These are phyloP conservation scores for Drosophila falleni DNA, from an alignment of 2,888 invertebrate species.

Conservation along the genomic window DNA sequence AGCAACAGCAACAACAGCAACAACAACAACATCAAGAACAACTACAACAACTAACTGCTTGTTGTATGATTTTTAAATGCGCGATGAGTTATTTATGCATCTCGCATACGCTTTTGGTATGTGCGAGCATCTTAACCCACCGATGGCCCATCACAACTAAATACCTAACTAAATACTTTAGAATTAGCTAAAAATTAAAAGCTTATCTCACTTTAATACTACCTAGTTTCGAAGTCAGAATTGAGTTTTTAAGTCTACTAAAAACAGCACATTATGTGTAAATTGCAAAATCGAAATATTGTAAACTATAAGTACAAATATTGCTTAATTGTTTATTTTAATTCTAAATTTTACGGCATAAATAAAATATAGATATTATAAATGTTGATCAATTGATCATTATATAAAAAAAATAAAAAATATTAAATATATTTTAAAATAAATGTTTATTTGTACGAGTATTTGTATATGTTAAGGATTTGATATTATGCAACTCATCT, in stretches of 20 bases:
- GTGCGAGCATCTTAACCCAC: slow-evolving; percentile 67
- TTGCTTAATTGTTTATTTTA: no score
- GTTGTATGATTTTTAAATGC: slow-evolving; percentile 78
- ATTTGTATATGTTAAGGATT: background rate
- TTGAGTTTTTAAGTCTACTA: no score
- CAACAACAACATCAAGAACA: slow-evolving; percentile 38
- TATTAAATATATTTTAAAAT: background rate
- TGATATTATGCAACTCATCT: background rate
- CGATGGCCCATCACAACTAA: slow-evolving; percentile 6
- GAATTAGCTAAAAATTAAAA: no score
- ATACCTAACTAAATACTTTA: no score
- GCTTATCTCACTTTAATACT: no score
- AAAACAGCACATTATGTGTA: no score
- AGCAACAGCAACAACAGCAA: slow-evolving; percentile 20
- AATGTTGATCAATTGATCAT: background rate
- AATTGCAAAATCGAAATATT: no score
- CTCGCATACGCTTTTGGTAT: slow-evolving; percentile 61
- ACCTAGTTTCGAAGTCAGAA: no score
- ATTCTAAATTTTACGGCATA: no score
- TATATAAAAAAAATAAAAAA: background rate
- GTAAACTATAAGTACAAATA: no score
- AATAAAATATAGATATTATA: no score
- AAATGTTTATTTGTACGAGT: background rate
- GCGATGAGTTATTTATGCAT: slow-evolving; percentile 81
- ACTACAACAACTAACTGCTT: slow-evolving; percentile 52